Evolutionary conservation across 1,140 invertebrate species (phyloP).

Genomic region (Cydia fagiglandana): DNA sequence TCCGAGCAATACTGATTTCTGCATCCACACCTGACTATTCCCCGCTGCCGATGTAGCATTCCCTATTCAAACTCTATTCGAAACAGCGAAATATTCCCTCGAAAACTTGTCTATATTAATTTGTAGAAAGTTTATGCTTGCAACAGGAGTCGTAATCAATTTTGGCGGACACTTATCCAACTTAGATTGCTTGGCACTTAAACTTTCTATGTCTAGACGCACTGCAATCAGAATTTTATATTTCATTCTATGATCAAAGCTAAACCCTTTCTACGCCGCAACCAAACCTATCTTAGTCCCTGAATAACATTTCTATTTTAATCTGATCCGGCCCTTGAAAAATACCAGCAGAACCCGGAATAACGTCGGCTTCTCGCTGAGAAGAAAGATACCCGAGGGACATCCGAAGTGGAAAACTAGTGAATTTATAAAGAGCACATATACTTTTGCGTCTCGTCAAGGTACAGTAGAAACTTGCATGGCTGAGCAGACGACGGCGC

Average conservation of each 20-base stretch:
- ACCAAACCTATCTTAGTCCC: not conserved
- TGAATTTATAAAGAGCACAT: constrained; percentile 32
- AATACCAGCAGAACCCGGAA: constrained; percentile 16
- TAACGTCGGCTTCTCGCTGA: constrained; percentile 12
- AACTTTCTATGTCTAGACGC: constrained; percentile 2
- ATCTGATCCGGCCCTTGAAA: constrained; percentile 16
- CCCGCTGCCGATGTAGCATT: constrained; percentile 48
- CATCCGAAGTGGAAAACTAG: constrained; percentile 29
- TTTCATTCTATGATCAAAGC: not conserved
- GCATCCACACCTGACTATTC: constrained; percentile 57
- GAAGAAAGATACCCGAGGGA: constrained; percentile 21
- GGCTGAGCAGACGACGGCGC: constrained; percentile 51
- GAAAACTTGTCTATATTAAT: constrained; percentile 31
- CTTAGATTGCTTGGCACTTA: constrained; percentile 6
- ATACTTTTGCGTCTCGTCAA: constrained; percentile 30
- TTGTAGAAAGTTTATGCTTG: not conserved
- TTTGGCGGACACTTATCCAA: constrained; percentile 1
- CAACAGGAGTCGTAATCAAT: not conserved
- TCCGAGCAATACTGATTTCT: constrained; percentile 54
- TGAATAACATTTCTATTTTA: constrained; percentile 1
- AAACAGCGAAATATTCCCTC: constrained; percentile 34
- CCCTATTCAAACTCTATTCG: constrained; percentile 63
- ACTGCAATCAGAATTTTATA: constrained; percentile 14
- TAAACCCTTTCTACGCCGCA: not conserved
- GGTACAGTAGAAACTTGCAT: constrained; percentile 43